Conservation (phyloP, 2,797 vertebrate genomes). For the Periparus ater region DNA sequence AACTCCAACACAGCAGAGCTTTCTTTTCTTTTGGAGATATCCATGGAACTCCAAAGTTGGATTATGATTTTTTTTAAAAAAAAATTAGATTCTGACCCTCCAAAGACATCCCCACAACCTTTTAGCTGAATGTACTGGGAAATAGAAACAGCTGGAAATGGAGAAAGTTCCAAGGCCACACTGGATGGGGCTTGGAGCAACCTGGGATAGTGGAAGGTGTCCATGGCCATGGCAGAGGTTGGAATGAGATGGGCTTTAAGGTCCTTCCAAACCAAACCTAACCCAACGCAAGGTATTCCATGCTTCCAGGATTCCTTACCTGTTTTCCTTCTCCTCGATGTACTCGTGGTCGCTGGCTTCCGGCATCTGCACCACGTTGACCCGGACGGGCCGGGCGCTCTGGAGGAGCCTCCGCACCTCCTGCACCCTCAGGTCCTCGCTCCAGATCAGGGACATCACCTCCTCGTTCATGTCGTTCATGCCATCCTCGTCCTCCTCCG, state of each 20-base stretch:
- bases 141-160: not conserved
- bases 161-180: not conserved
- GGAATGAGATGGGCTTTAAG: not conserved
- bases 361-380: constrained; percentile 92
- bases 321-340: constrained; percentile 98
- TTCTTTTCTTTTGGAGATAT: not conserved
- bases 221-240: not conserved
- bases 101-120: not conserved
- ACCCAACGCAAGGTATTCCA: not conserved
- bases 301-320: constrained; percentile 70
- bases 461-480: constrained; percentile 96
- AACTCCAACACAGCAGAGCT: not conserved
- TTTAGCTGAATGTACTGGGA: rapidly evolving
- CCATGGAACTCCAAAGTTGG: not conserved
- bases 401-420: constrained; percentile 94
- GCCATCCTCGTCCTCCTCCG: constrained; percentile 97
- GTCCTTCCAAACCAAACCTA: not conserved
- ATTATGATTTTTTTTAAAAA: not conserved
- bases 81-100: not conserved
- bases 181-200: not conserved
- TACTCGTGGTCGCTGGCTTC: constrained; percentile 97
- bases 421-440: constrained; percentile 92
- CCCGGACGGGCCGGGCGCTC: constrained; percentile 91
- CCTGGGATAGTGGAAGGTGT: not conserved
- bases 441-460: constrained; percentile 95